phyloP scores from a whole-genome alignment of 2,797 vertebrate species.

The Lophotriccus pileatus region DNA sequence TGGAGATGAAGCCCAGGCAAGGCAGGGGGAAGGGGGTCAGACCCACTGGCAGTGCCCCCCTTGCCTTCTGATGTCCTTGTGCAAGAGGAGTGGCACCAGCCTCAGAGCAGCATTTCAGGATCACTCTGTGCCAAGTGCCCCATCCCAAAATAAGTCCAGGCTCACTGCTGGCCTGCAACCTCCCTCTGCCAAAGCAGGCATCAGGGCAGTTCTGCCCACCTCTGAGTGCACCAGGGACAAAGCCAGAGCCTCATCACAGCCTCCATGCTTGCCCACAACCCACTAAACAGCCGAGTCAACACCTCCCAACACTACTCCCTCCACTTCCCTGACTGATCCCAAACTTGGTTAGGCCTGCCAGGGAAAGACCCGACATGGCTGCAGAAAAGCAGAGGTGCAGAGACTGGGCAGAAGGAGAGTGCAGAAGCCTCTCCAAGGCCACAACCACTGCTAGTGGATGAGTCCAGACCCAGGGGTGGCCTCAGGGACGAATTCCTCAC shows the following conservation, averaged over 20 bases:
- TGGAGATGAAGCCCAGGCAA: neutral
- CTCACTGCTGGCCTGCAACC: neutral
- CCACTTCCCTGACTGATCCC: neutral
- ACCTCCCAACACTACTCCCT: neutral
- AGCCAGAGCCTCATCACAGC: neutral
- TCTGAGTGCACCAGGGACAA: neutral
- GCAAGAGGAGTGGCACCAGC: neutral
- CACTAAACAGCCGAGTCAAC: neutral
- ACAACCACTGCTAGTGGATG: neutral
- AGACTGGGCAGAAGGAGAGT: neutral
- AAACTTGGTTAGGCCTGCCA: neutral
- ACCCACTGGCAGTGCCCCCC: rapidly evolving
- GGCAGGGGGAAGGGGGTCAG: neutral
- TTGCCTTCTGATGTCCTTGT: neutral
- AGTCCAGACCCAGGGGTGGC: neutral
- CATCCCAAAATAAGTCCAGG: neutral
- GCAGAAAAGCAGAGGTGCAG: neutral
- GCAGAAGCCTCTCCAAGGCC: neutral
- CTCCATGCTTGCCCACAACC: rapidly evolving
- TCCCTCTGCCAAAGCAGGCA: neutral
- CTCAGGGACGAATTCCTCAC: rapidly evolving
- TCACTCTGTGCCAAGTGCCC: neutral
- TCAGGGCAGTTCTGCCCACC: neutral
- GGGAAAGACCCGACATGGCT: neutral
- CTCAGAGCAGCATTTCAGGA: neutral